Evolutionary conservation across 2,888 invertebrate species (phyloP), one percentile per base, ranked within the genome.

Genomic region (Celastrina argiolus): DNA sequence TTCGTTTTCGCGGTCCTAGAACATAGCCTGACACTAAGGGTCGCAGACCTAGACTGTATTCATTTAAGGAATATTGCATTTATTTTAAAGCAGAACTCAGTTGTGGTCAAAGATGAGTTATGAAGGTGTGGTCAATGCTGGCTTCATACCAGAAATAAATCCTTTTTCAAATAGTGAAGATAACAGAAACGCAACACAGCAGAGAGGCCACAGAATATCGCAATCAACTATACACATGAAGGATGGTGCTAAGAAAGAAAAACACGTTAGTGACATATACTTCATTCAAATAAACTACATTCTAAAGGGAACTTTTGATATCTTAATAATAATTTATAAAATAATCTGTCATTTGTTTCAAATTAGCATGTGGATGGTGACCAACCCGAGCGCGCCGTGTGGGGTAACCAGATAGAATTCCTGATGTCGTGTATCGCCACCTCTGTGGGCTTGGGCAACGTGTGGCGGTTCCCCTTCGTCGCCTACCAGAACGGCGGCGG

Each of bases 401-500:
- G 95, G 95, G 93, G 92, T 70, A 94, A 92, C 74, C 93, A 93
- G 59, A 77, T 93, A n/a, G 95, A 95, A 76, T 95, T 95, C 76
- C 87, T 95, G 1, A 94, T 95, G 91, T 95, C 95, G 0, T 95
- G 95, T 75, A 95, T 95, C 70, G 93, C 95, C 10, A 92, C 95
- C 67, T 94, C 76, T 6, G 95, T 95, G 18, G 95, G 95, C 0
- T 84, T 95, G 67, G 95, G 95, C 65, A 95, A 95, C 76, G 93
- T 95, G 42, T 95, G 94, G 95, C 86, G 95, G 42, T 91, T 91
- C 70, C 91, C 91, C 1, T 91, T 90, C 73, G 78, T 88, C 4
- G 94, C 94, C 0, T 95, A 94, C 76, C 93, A 94, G 76, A 95
- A 95, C 75, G 95, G 95, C 1, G 95, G 95, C 1, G 95, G 95